A percentile compares a stretch with the other conserved stretches of the same genome.
These are phyloP conservation scores for Alosa alosa DNA, from an alignment of 2,113 vertebrate genomes.

Conservation along the genomic window DNA sequence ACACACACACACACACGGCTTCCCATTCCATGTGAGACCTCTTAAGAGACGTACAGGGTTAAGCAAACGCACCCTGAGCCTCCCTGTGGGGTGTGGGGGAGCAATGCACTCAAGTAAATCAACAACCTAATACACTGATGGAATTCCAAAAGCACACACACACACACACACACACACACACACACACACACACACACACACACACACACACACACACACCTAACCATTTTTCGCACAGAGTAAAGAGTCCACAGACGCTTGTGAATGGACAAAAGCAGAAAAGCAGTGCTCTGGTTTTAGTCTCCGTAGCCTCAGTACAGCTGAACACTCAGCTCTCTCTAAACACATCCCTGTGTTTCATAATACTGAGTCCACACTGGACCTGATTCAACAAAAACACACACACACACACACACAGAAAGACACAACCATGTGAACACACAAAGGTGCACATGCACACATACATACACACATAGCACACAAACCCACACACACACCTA, in stretches of 20 bases:
- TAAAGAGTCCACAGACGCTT: background rate
- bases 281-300: background rate
- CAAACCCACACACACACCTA: background rate
- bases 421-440: background rate
- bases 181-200: background rate
- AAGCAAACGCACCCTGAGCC: background rate
- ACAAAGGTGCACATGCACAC: background rate
- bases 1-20: no score
- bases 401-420: constrained; percentile 38
- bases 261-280: background rate
- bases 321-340: background rate
- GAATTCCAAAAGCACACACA: background rate
- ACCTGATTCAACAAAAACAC: background rate
- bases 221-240: background rate
- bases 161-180: background rate
- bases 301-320: background rate
- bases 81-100: background rate
- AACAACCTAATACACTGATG: background rate
- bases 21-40: no score
- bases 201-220: background rate
- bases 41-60: background rate
- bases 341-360: background rate
- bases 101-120: background rate
- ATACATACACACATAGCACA: constrained; percentile 3
- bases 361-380: background rate